Evolutionary conservation across 2,797 vertebrate genomes (phyloP).

Genomic region (Carapus acus): DNA sequence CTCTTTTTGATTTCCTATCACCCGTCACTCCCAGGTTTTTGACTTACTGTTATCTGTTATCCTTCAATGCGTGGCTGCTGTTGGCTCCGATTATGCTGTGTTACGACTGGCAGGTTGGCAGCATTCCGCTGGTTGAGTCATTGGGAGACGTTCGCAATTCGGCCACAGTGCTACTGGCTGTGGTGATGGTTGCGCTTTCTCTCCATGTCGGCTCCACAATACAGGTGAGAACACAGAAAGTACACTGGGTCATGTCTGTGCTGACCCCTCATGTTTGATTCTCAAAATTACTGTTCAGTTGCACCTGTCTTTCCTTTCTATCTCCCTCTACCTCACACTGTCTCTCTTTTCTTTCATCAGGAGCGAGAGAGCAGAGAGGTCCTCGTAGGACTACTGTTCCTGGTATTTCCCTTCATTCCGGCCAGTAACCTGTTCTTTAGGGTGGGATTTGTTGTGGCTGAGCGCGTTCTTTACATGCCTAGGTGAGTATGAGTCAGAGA

Average conservation of each 20-base stretch:
- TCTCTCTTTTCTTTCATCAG: slow-evolving; percentile 52
- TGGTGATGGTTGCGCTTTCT: slow-evolving; percentile 73
- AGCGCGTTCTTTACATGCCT: slow-evolving; percentile 97
- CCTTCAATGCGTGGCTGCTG: slow-evolving; percentile 90
- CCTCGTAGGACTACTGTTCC: slow-evolving; percentile 85
- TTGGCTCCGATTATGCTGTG: slow-evolving; percentile 86
- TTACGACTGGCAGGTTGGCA: slow-evolving; percentile 98
- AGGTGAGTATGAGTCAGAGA: slow-evolving; percentile 78
- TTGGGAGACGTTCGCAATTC: slow-evolving; percentile 81
- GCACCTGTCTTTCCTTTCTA: too few relatives aligned
- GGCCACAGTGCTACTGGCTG: slow-evolving; percentile 75
- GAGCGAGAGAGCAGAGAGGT: slow-evolving; percentile 82
- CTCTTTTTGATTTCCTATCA: not conserved
- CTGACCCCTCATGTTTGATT: too few relatives aligned
- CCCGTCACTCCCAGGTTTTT: slow-evolving; percentile 73
- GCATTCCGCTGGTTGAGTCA: slow-evolving; percentile 90
- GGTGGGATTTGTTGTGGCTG: slow-evolving; percentile 96
- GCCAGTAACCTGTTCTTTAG: slow-evolving; percentile 98
- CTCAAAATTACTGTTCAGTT: too few relatives aligned
- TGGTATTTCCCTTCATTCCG: slow-evolving; percentile 94
- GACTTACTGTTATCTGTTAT: slow-evolving; percentile 91
- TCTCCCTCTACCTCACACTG: too few relatives aligned
- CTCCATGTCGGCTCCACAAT: slow-evolving; percentile 77
- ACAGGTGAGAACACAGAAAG: slow-evolving; percentile 76
- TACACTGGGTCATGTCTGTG: too few relatives aligned